A percentile compares a stretch with the other conserved stretches of the same genome.
phyloP scores from a whole-genome alignment of 2,888 invertebrate species.

The Acanthosepion lycidas region DNA sequence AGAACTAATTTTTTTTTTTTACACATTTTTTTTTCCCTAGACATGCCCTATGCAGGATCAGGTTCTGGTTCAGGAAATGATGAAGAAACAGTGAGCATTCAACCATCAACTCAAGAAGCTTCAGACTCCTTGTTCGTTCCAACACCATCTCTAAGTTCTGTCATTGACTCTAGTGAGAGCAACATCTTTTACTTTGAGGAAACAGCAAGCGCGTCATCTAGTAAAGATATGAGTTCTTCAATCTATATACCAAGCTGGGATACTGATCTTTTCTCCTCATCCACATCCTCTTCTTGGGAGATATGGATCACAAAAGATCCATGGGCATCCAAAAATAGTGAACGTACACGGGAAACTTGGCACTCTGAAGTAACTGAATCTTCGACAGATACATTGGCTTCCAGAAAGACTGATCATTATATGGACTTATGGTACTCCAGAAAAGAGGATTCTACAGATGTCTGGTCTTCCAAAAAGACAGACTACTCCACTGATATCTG shows the following conservation, averaged over 20 bases:
- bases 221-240: not conserved
- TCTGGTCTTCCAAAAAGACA: not conserved
- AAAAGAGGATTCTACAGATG: not conserved
- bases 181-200: not conserved
- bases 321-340: not conserved
- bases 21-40: not conserved
- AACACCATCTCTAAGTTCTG: not conserved
- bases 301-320: constrained; percentile 21
- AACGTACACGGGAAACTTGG: not conserved
- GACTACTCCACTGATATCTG: not conserved
- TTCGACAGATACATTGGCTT: not conserved
- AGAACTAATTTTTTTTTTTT: no score
- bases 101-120: not conserved
- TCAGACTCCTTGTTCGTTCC: not conserved
- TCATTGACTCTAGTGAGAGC: not conserved
- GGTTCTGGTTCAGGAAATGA: constrained; percentile 35
- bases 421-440: not conserved
- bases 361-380: not conserved
- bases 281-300: not conserved
- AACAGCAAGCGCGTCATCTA: not conserved
- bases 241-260: not conserved
- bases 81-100: not conserved
- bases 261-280: not conserved
- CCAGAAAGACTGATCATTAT: not conserved
- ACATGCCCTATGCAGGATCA: constrained; percentile 41